Evolutionary conservation across 2,113 vertebrate genomes (phyloP).

Genomic region (Urocitellus parryii): DNA sequence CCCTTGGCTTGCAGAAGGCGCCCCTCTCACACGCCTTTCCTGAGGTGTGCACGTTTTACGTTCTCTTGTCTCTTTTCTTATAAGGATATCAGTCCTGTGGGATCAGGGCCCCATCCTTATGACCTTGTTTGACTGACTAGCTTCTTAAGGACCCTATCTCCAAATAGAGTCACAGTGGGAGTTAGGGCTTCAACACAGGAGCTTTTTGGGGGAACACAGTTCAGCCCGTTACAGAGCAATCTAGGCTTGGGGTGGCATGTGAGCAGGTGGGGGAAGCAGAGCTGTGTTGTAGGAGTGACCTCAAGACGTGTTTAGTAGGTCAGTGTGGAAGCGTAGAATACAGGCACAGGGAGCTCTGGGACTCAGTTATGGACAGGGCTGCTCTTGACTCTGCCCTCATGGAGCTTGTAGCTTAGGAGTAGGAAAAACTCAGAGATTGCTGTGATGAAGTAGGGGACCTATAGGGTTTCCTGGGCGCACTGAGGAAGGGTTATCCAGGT

Average conservation of each 20-base stretch:
- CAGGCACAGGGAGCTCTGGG: neutral
- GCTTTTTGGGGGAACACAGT: neutral
- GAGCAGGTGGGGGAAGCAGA: neutral
- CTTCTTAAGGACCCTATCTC: neutral
- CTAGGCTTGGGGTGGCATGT: neutral
- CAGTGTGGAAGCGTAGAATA: neutral
- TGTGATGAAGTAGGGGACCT: neutral
- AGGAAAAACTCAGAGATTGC: neutral
- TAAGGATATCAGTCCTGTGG: neutral
- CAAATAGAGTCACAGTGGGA: neutral
- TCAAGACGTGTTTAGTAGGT: neutral
- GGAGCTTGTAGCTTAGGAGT: neutral
- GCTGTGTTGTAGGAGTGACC: neutral
- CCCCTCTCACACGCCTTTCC: neutral
- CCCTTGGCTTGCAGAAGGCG: neutral
- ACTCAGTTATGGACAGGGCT: neutral
- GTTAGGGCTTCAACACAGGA: neutral
- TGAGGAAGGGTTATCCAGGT: neutral
- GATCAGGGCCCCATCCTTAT: neutral
- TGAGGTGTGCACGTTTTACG: neutral
- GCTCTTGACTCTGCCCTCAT: rapidly evolving
- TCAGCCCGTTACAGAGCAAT: neutral
- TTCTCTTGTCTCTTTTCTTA: neutral
- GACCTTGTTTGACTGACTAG: neutral
- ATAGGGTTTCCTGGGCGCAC: neutral